Evolutionary conservation across 2,113 vertebrate species (phyloP), one percentile per base, ranked within the genome.

Genomic region (Phaethornis superciliosus): DNA sequence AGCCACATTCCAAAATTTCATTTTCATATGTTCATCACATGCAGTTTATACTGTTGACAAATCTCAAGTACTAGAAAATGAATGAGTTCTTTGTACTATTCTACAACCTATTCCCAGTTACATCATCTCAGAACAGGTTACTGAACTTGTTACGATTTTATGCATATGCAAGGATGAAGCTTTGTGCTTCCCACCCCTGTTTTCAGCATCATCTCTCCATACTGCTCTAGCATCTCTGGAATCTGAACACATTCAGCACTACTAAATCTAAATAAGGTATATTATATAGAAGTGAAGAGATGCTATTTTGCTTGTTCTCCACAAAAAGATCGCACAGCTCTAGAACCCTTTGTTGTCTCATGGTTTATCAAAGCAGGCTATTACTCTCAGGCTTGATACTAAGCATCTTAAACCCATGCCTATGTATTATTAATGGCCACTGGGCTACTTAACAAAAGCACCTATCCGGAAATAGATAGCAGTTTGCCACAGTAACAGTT

Each of bases 201-300:
- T 54, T 82, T 46, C 32, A 67, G 40, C 18, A 19, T 17, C 10
- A 49, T 40, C 40, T 56, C 21, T 51, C 49, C 70, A 40, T 33
- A 69, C 10, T 52, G 26, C 9, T 88, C 46, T 44, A 87, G 49
- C 27, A 46, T 17, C 44, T 56, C 52, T 59, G 42, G 28, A 70
- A 59, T 54, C 67, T 46, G 46, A 68, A 93, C 20, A 35, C 49
- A 85, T 15, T 32, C 55, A 58, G 37, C 28, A 37, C 52, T 74
- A 22, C 27, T 30, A 37, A 26, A 67, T 54, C 37, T 51, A 59
- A 81, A 75, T 51, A 30, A 26, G 0, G 7, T 85, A 52, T 91
- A 88, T 90, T 88, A 92, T 52, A 49, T 22, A 96, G 55, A 52
- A 56, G 68, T 28, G 83, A 55, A 72, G 46, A 47, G 83, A 90